Base-by-base conservation (phyloP, 2,888 invertebrate species). In the Erebia ligea region DNA sequence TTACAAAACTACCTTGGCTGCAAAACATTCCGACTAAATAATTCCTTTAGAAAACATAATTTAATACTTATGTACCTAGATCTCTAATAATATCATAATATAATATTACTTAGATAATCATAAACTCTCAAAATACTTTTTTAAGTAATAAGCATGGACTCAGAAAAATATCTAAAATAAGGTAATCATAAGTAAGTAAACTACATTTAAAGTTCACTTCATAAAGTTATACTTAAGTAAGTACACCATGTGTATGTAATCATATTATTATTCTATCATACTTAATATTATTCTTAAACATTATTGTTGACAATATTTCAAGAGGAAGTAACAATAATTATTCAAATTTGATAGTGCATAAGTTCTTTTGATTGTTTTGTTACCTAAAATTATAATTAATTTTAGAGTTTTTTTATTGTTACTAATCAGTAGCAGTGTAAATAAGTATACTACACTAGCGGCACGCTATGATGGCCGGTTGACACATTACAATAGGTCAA, bases 251-350 rank as follows among this genome's bases (percentile, higher is more conserved):
- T 10, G 48, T 15, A 48, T 13, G 13, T 15, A 11, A 48, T 48
- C 11, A 11, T 13, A 4, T 48, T 48, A 48, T 15, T 48, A 45
- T 45, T 45, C 3, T 45, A 45, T 13, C 13, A 45, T 48, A 48
- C 11, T 1, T 13, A 54, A 19, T 54, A 54, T 17, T 45, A 45
- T 45, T 45, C 11, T 45, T 13, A 13, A 13, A 13, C 13, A 61
- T 61, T 61, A 61, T 61, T 61, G 42, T 61, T 61, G 61, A 42
- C 19, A 61, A 61, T 42, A 42, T 19, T 61, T 42, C 42, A 17
- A 40, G 59, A 61, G 25, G 25, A 52, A 40, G 54, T 64, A 34
- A 64, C 17, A 52, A 64, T 19, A 52, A 64, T 19, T 17, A 64
- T 19, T 17, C 19, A 61, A 42, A 42, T 42, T 15, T 15, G 4